Evolutionary conservation across 2,797 vertebrate genomes (phyloP), one percentile per base, ranked within the genome.

Genomic region (Danio jaintianensis): DNA sequence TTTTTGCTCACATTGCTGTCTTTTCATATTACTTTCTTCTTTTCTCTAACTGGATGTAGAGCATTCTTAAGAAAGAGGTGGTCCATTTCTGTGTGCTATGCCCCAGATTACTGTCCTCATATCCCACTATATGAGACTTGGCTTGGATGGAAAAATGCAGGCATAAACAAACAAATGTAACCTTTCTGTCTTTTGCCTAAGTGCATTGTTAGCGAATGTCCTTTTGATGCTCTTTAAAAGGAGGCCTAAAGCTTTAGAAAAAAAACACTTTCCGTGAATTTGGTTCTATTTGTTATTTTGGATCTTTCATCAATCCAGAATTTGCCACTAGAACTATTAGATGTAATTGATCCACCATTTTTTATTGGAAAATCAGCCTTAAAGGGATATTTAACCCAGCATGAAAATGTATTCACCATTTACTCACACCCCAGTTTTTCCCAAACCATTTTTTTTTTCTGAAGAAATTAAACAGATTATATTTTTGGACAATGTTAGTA

Each of bases 71-170:
- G 72, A 82, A 76, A 87, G 87, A 83, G 84, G 89, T 88, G 89
- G 85, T 87, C 87, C 78, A 87, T 85, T 88, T 86, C 79, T 85
- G 84, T 83, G 81, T 85, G 81, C 43, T 87, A 87, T 93, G 91
- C 91, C 90, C 91, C 89, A 90, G 87, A 93, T 91, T 90, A 82
- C 83, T 88, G 63, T 80, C 73, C 62, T 78, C 77, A 82, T 83
- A 66, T 88, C 86, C 82, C 67, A 67, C 82, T 81, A 82, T 45
- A 52, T 18, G 15, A 58, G 82, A 86, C 86, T 83, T 63, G 11
- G 4, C n/a, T 71, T 58, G 18, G 1, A 76, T 53, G 6, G 15
- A 20, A 64, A 64, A n/a, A 47, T 58, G 59, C 22, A 40, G 11
- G 48, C 22, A 61, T 11, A 61, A 74, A 61, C 22, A 61, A 56